Evolutionary conservation across 2,113 vertebrate genomes (phyloP).

Genomic region (Catharus fuscescens): DNA sequence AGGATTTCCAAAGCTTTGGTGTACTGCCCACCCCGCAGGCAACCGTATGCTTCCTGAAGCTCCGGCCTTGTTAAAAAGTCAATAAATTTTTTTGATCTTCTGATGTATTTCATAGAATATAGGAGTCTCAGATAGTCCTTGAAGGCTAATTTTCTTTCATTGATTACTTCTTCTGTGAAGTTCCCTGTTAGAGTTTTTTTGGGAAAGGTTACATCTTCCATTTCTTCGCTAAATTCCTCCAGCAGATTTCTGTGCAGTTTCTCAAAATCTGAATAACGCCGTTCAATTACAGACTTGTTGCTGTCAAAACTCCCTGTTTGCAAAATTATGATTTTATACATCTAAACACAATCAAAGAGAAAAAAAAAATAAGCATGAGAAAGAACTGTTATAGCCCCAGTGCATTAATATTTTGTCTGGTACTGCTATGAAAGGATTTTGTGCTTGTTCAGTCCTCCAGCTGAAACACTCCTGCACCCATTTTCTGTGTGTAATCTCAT

Average conservation of each 20-base stretch:
- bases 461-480: background rate
- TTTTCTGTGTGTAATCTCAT: background rate
- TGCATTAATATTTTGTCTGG: background rate
- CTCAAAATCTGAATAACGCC: conserved; percentile 90
- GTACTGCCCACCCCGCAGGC: conserved; percentile 88
- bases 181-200: conserved; percentile 83
- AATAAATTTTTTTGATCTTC: conserved; percentile 76
- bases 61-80: conserved; percentile 85
- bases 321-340: conserved; percentile 88
- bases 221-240: conserved; percentile 84
- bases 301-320: conserved; percentile 91
- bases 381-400: background rate
- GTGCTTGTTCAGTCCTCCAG: background rate
- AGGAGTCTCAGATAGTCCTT: conserved; percentile 86
- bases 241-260: conserved; percentile 82
- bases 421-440: background rate
- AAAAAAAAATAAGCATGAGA: background rate
- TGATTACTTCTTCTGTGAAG: conserved; percentile 82
- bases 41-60: conserved; percentile 78
- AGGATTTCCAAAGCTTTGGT: conserved; percentile 76
- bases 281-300: conserved; percentile 79
- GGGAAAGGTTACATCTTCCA: conserved; percentile 88
- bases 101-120: conserved; percentile 76
- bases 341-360: conserved; percentile 63
- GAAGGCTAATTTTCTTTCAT: conserved; percentile 83